Evolutionary conservation across 2,888 invertebrate genomes (phyloP).

Genomic region (Melieria picta): DNA sequence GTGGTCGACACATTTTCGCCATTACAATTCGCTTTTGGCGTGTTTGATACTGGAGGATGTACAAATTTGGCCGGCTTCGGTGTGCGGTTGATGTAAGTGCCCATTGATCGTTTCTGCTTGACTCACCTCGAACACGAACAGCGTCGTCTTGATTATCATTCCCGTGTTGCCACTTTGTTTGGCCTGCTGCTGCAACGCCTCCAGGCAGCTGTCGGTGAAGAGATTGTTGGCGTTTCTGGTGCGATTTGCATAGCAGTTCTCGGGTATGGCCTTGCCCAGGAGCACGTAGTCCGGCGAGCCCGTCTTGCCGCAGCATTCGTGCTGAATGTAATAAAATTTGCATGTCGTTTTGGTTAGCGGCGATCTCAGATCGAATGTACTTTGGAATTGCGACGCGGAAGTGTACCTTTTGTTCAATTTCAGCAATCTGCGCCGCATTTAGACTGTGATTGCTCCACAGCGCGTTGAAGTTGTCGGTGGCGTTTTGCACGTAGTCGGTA

Average conservation of each 20-base stretch:
- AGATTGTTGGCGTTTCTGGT: conserved; percentile 45
- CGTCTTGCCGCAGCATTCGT: conserved; percentile 58
- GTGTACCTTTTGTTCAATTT: conserved; percentile 51
- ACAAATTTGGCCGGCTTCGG: too few species aligned
- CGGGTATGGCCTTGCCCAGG: conserved; percentile 49
- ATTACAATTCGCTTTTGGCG: too few species aligned
- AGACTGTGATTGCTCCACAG: conserved; percentile 52
- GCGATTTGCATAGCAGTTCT: conserved; percentile 50
- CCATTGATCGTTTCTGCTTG: background rate
- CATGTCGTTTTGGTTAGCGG: too few species aligned
- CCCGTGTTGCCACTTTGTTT: conserved; percentile 53
- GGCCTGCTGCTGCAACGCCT: conserved; percentile 51
- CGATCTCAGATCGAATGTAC: background rate
- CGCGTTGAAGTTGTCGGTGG: conserved; percentile 49
- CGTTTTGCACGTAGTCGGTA: conserved; percentile 55
- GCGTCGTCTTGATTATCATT: conserved; percentile 56
- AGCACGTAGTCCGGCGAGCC: conserved; percentile 57
- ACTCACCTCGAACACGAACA: conserved; percentile 56
- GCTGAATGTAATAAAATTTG: conserved; percentile 41
- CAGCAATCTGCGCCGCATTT: conserved; percentile 47
- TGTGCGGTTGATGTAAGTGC: too few species aligned
- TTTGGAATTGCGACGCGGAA: background rate
- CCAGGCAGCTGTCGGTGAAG: conserved; percentile 49
- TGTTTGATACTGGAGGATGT: too few species aligned
- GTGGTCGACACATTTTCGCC: too few species aligned